These are phyloP conservation scores for Aythya baeri DNA, from an alignment of 2,113 vertebrate genomes.

Conservation along the genomic window DNA sequence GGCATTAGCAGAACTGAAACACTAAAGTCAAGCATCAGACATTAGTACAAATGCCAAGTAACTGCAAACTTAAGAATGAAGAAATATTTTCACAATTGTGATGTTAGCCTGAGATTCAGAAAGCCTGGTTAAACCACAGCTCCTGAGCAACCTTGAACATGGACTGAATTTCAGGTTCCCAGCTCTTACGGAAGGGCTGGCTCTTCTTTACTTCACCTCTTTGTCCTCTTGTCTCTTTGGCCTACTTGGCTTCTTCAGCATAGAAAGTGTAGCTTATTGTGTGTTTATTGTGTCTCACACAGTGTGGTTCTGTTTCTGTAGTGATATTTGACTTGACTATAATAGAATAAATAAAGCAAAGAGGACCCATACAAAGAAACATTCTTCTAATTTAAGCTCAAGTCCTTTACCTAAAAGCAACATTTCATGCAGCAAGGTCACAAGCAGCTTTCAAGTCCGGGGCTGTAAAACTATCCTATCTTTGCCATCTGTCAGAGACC, in stretches of 20 bases:
- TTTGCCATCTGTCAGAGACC: not conserved
- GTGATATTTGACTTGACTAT: not conserved
- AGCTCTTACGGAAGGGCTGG: not conserved
- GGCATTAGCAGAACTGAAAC: slow-evolving; percentile 47
- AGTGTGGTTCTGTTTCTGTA: not conserved
- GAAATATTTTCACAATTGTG: slow-evolving; percentile 16
- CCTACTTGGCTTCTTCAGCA: not conserved
- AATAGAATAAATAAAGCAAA: not conserved
- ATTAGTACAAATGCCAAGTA: slow-evolving; percentile 60
- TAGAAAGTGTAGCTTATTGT: not conserved
- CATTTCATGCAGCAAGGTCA: not conserved
- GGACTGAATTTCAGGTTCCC: not conserved
- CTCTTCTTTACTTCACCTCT: not conserved
- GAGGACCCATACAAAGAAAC: not conserved
- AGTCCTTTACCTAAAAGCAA: not conserved
- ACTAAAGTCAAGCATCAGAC: slow-evolving; percentile 36
- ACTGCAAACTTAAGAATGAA: slow-evolving; percentile 33
- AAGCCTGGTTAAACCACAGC: not conserved
- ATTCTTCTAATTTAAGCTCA: not conserved
- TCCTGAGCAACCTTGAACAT: not conserved
- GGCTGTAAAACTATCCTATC: not conserved
- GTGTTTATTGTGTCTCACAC: not conserved
- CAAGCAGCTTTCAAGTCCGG: not conserved
- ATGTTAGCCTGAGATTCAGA: not conserved
- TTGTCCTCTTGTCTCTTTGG: not conserved